phyloP scores from a whole-genome alignment of 2,888 invertebrate genomes.

The Galeruca laticollis region DNA sequence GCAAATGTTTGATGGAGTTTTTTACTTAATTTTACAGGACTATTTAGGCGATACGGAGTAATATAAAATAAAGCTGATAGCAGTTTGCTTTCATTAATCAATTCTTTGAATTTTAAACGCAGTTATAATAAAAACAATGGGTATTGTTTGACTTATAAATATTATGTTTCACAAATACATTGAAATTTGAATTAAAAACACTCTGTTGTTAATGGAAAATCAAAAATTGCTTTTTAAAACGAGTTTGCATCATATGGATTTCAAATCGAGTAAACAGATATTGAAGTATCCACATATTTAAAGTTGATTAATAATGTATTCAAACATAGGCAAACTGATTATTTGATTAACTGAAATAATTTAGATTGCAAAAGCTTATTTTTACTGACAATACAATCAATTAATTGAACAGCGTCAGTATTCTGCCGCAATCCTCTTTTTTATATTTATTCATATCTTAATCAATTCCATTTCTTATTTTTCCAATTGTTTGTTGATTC shows the following conservation, averaged over 20 bases:
- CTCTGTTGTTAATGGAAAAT: not conserved
- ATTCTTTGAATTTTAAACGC: too few species aligned
- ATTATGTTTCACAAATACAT: not conserved
- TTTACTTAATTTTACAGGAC: slow-evolving; percentile 1
- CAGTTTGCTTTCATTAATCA: not conserved
- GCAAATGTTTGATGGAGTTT: slow-evolving; percentile 1
- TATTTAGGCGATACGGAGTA: not conserved
- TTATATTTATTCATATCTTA: too few species aligned
- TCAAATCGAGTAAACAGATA: not conserved
- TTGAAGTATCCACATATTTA: not conserved
- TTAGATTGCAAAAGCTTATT: too few species aligned
- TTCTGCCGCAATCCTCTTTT: too few species aligned
- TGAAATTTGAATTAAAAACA: not conserved
- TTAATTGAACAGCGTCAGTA: too few species aligned
- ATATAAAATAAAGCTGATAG: not conserved
- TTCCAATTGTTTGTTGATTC: too few species aligned
- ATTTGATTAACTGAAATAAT: not conserved
- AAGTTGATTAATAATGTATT: not conserved
- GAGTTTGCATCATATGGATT: not conserved
- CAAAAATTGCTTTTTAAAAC: not conserved
- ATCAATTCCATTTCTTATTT: too few species aligned
- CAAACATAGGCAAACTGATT: not conserved
- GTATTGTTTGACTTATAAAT: too few species aligned
- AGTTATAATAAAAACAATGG: too few species aligned
- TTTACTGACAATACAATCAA: too few species aligned